Evolutionary conservation across 1,140 invertebrate species (phyloP).

Genomic region (Pollicipes pollicipes): DNA sequence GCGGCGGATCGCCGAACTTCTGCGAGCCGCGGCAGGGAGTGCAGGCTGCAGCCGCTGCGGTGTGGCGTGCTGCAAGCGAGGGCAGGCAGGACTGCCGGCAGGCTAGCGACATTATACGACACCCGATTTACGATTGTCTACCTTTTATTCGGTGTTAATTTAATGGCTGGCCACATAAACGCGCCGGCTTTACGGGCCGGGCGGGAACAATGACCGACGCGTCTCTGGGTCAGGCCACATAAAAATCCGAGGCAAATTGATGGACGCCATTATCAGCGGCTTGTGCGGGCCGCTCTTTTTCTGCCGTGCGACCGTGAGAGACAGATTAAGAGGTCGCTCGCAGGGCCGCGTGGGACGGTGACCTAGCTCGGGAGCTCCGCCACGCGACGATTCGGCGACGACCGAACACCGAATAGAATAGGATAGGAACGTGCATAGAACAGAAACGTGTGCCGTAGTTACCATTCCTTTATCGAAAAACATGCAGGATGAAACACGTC

Average conservation of each 20-base stretch:
- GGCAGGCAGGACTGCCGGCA: not conserved
- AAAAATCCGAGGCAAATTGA: not conserved
- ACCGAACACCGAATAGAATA: too few species aligned
- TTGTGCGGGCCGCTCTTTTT: not conserved
- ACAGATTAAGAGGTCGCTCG: too few species aligned
- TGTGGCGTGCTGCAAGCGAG: too few species aligned
- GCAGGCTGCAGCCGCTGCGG: not conserved
- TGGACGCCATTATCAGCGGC: not conserved
- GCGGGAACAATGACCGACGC: not conserved
- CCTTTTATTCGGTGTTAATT: constrained; percentile 2
- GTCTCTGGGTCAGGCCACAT: not conserved
- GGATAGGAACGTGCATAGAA: too few species aligned
- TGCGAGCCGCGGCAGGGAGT: not conserved
- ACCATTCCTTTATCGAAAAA: too few species aligned
- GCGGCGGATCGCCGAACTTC: not conserved
- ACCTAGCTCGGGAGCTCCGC: too few species aligned
- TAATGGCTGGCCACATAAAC: not conserved
- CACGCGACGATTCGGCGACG: too few species aligned
- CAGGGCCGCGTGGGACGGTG: too few species aligned
- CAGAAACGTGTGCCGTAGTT: too few species aligned
- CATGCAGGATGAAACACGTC: too few species aligned
- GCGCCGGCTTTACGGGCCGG: not conserved
- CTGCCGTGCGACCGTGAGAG: not conserved
- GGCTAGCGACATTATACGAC: not conserved
- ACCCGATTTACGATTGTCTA: not conserved